phyloP scores from a whole-genome alignment of 2,113 vertebrate genomes.

The Sminthopsis crassicaudata region DNA sequence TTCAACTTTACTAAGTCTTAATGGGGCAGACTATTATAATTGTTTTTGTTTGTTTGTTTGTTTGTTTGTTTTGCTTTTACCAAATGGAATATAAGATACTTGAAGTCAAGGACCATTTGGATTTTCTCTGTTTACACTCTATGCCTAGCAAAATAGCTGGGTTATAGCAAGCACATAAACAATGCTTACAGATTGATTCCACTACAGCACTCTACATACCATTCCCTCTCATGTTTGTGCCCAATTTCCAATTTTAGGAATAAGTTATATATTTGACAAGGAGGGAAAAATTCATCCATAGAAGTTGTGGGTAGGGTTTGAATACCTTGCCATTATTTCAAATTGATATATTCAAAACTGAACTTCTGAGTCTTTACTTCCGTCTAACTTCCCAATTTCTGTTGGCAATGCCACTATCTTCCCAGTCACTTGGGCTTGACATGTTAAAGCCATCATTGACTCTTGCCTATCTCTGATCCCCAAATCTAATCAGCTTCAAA shows the following conservation, averaged over 20 bases:
- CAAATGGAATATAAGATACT: not conserved
- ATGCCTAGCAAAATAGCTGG: not conserved
- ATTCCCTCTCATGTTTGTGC: not conserved
- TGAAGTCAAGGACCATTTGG: not conserved
- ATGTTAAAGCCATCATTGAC: not conserved
- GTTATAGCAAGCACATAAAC: not conserved
- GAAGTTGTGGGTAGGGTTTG: not conserved
- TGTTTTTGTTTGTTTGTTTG: not conserved
- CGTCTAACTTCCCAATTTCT: not conserved
- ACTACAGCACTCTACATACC: not conserved
- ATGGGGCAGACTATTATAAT: not conserved
- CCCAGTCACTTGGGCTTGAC: not conserved
- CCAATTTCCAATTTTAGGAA: not conserved
- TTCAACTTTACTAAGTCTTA: not conserved
- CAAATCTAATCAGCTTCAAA: not conserved
- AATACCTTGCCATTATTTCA: not conserved
- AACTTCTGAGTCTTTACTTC: not conserved
- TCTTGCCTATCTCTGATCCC: not conserved
- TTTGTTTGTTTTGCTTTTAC: not conserved
- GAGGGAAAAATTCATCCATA: not conserved
- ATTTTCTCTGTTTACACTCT: not conserved
- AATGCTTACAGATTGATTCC: not conserved
- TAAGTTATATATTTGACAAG: not conserved
- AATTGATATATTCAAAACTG: not conserved
- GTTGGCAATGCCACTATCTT: not conserved